phyloP scores from a whole-genome alignment of 2,113 vertebrate genomes.

The Monarcha castaneiventris region DNA sequence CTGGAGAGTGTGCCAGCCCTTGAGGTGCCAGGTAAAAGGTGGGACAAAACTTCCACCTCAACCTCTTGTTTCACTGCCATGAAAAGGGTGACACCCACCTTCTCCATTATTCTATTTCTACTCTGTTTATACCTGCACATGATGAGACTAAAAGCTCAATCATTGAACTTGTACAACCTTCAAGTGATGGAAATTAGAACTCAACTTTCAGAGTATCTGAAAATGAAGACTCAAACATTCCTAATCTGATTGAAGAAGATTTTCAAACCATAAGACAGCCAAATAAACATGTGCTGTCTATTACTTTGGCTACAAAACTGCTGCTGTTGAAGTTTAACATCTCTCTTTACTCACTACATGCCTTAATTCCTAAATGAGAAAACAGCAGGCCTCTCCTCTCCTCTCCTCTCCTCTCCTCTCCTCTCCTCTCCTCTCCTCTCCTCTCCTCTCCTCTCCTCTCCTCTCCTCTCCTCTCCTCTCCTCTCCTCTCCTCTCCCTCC shows the following conservation, averaged over 20 bases:
- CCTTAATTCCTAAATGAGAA: not conserved
- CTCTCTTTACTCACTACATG: not conserved
- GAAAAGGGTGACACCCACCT: not conserved
- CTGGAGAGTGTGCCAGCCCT: not conserved
- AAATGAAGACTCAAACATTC: not conserved
- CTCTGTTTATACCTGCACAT: not conserved
- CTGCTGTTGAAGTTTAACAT: not conserved
- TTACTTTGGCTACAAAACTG: not conserved
- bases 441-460: not conserved
- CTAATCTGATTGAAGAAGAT: not conserved
- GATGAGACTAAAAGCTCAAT: not conserved
- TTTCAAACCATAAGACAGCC: not conserved
- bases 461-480: no score
- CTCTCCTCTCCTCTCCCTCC: not conserved
- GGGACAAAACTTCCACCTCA: not conserved
- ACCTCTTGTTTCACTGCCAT: not conserved
- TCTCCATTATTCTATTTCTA: not conserved
- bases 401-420: no score
- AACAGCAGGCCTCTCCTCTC: not conserved
- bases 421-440: no score
- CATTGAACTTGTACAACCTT: not conserved
- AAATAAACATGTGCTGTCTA: not conserved
- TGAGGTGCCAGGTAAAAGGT: rapidly evolving
- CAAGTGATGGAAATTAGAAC: not conserved
- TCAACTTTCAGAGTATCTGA: not conserved